Percentiles rank a stretch among this genome's conserved stretches.
Conservation (phyloP, 2,888 invertebrate species). For the Drosophila testacea region DNA sequence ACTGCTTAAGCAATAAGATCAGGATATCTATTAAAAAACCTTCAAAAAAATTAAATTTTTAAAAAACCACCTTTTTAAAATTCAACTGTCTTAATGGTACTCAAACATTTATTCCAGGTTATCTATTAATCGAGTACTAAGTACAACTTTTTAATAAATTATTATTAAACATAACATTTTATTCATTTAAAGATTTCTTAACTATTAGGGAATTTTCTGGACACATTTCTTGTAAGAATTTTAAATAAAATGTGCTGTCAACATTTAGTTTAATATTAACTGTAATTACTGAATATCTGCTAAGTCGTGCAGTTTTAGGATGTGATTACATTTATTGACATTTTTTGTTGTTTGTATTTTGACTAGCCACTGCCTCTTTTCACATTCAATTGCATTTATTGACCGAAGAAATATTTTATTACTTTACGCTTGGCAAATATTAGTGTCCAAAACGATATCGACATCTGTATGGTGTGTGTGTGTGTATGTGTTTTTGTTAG, state of each 20-base stretch:
- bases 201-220: no score
- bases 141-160: background rate
- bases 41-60: no score
- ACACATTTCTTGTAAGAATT: no score
- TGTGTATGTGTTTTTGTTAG: constrained; percentile 4
- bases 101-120: background rate
- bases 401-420: constrained; percentile 73
- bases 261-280: no score
- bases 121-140: background rate
- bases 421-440: constrained; percentile 77
- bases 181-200: no score
- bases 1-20: no score
- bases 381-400: constrained; percentile 68
- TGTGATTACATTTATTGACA: background rate
- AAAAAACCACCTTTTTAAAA: no score
- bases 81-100: no score
- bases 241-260: no score
- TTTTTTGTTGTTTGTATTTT: constrained; percentile 21
- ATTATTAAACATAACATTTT: no score
- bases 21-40: no score
- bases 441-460: constrained; percentile 54
- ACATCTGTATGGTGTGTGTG: constrained; percentile 25
- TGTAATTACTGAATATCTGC: background rate
- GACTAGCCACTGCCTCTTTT: constrained; percentile 37
- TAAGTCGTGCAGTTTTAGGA: background rate